Percentiles rank a stretch among this genome's conserved stretches.
These are phyloP conservation scores for Habroteleia sp. DNA, from an alignment of 2,888 invertebrate species.

Conservation along the genomic window DNA sequence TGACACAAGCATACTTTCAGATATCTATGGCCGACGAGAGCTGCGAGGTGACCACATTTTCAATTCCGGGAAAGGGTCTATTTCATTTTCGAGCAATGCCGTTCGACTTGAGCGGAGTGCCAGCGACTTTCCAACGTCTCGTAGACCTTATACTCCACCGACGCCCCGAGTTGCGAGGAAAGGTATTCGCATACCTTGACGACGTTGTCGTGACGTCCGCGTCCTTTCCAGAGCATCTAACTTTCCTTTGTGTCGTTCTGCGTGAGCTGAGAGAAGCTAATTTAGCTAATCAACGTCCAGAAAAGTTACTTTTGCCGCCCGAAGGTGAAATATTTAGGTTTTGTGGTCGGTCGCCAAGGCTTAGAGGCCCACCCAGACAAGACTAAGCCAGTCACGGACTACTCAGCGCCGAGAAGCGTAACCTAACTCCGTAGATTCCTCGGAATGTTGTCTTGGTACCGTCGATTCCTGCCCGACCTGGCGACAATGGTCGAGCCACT, in stretches of 20 bases:
- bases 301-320: neutral
- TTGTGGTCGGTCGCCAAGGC: neutral
- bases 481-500: neutral
- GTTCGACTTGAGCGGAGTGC: neutral
- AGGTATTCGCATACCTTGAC: constrained; percentile 8
- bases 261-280: neutral
- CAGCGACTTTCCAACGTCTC: neutral
- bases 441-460: constrained; percentile 4
- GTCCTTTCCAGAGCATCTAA: neutral
- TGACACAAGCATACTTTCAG: constrained; percentile 64
- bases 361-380: constrained; percentile 1
- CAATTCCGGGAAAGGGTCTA: constrained; percentile 53
- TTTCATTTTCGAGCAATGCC: constrained; percentile 1
- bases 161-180: neutral
- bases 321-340: neutral
- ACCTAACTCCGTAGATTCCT: neutral
- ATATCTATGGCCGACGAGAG: constrained; percentile 46
- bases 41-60: constrained; percentile 56
- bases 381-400: neutral
- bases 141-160: neutral
- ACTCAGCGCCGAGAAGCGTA: neutral
- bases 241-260: neutral
- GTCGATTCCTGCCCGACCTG: neutral
- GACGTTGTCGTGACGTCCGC: neutral
- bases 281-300: neutral